A percentile compares a stretch with the other conserved stretches of the same genome.
phyloP scores from a whole-genome alignment of 2,113 vertebrate genomes.

The Rhagologus leucostigma region DNA sequence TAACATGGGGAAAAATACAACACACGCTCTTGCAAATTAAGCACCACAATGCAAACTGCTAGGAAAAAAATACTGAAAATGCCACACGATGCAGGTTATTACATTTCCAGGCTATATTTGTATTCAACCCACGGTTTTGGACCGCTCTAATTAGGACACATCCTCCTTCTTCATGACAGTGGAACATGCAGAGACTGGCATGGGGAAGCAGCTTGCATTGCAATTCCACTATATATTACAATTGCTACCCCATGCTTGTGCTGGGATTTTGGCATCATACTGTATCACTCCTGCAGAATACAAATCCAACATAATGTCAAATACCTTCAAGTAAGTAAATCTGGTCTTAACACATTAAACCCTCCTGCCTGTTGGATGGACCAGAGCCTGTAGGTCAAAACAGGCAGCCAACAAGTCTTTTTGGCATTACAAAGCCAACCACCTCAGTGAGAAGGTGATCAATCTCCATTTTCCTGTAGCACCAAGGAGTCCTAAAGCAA shows the following conservation, averaged over 20 bases:
- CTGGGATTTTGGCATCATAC: not conserved
- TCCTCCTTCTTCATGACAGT: not conserved
- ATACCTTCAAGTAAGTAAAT: not conserved
- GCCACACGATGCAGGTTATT: not conserved
- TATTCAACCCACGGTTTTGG: not conserved
- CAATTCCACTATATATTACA: not conserved
- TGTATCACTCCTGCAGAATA: not conserved
- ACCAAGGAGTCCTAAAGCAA: not conserved
- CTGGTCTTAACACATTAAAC: not conserved
- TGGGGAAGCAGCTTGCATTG: fast-evolving
- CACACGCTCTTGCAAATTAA: not conserved
- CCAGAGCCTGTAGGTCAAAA: not conserved
- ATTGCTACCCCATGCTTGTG: not conserved
- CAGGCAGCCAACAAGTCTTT: not conserved
- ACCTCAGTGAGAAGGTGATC: not conserved
- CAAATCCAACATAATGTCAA: not conserved
- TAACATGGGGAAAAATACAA: not conserved
- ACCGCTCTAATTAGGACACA: not conserved
- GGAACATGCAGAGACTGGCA: not conserved
- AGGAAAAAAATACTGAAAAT: not conserved
- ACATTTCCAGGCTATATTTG: not conserved
- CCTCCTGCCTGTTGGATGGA: not conserved
- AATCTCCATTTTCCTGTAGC: not conserved
- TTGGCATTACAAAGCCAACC: not conserved
- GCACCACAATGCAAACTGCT: not conserved